Percentiles rank a stretch among this genome's conserved stretches.
phyloP scores from a whole-genome alignment of 2,113 vertebrate species.

The Onychostruthus taczanowskii region DNA sequence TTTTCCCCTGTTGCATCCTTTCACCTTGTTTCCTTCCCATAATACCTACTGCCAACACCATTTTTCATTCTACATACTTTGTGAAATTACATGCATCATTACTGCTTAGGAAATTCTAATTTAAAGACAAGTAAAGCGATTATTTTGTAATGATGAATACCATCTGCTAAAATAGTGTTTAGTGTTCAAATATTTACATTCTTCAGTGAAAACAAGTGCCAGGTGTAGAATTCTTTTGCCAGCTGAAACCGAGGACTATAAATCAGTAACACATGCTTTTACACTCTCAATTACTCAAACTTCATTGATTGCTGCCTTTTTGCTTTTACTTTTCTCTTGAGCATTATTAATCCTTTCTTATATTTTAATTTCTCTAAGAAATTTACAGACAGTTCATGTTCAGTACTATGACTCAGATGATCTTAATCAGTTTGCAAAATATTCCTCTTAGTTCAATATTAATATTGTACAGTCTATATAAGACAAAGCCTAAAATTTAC shows the following conservation, averaged over 20 bases:
- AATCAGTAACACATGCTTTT: neutral
- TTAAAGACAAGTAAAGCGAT: neutral
- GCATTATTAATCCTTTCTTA: neutral
- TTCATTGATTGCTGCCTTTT: neutral
- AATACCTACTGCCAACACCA: neutral
- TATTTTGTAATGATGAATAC: neutral
- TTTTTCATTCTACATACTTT: neutral
- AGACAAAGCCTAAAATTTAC: neutral
- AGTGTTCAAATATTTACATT: neutral
- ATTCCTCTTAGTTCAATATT: neutral
- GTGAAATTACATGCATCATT: neutral
- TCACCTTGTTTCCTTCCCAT: neutral
- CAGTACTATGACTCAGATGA: neutral
- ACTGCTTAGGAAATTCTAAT: neutral
- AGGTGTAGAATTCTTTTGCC: neutral
- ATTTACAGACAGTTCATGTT: neutral
- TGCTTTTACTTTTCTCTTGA: neutral
- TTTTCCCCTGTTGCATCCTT: neutral
- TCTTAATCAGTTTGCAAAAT: neutral
- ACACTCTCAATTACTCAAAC: neutral
- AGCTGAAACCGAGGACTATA: neutral
- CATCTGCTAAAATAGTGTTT: neutral
- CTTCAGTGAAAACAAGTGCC: neutral
- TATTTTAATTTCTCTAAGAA: neutral
- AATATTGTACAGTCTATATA: neutral